Conservation (phyloP, 2,888 invertebrate species). For the Stratiomys singularior region DNA sequence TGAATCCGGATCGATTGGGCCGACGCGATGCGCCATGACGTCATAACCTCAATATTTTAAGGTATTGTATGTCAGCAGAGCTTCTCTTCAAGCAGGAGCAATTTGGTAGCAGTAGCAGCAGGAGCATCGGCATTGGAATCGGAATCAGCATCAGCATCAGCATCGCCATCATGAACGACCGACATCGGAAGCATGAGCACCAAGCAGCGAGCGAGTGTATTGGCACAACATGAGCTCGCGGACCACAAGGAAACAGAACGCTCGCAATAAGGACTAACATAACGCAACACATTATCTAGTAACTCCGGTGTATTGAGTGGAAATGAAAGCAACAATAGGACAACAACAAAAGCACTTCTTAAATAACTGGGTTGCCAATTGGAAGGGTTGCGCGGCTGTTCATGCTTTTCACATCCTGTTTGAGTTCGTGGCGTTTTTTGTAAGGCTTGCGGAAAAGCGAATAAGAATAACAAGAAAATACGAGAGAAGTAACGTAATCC, state of each 20-base stretch:
- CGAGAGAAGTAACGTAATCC: too few relatives aligned
- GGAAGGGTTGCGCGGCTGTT: neutral
- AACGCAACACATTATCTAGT: slow-evolving; percentile 41
- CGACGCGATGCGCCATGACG: slow-evolving; percentile 49
- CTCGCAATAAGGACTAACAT: slow-evolving; percentile 20
- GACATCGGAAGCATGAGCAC: slow-evolving; percentile 5
- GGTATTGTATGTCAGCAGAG: slow-evolving; percentile 44
- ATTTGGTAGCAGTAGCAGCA: slow-evolving; percentile 26
- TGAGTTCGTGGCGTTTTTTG: too few relatives aligned
- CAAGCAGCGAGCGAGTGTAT: neutral
- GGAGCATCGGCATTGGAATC: slow-evolving; percentile 32
- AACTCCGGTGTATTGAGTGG: slow-evolving; percentile 20
- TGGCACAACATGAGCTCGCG: neutral
- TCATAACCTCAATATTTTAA: slow-evolving; percentile 48
- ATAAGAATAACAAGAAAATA: too few relatives aligned
- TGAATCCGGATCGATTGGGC: slow-evolving; percentile 44
- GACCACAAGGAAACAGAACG: slow-evolving; percentile 3
- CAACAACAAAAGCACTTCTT: slow-evolving; percentile 20
- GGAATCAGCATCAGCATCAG: slow-evolving; percentile 33
- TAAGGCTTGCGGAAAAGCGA: too few relatives aligned
- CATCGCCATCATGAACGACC: neutral
- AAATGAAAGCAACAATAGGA: slow-evolving; percentile 38
- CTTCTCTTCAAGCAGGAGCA: slow-evolving; percentile 42
- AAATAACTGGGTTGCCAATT: slow-evolving; percentile 15
- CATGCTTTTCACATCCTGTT: too few relatives aligned